A percentile compares a stretch with the other conserved stretches of the same genome.
Conservation (phyloP, 2,113 vertebrate species). For the Pundamilia nyererei region DNA sequence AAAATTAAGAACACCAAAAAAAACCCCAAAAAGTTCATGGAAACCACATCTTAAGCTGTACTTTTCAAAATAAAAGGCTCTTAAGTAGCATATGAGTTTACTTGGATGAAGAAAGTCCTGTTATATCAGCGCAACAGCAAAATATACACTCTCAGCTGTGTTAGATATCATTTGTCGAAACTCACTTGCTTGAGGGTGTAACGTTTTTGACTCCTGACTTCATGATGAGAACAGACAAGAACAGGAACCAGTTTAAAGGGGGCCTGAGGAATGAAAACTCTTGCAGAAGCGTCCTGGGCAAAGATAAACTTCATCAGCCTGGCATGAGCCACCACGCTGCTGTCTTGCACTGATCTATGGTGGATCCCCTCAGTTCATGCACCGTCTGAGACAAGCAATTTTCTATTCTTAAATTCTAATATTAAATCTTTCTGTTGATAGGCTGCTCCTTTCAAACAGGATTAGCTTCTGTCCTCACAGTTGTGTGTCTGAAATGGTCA, state of each 20-base stretch:
- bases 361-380: not conserved
- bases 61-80: not conserved
- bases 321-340: not conserved
- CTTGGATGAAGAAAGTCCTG: not conserved
- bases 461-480: not conserved
- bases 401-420: not conserved
- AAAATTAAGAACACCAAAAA: not conserved
- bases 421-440: not conserved
- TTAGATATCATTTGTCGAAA: not conserved
- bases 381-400: not conserved
- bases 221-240: accelerated
- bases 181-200: not conserved
- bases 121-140: not conserved
- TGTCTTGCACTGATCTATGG: not conserved
- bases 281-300: not conserved
- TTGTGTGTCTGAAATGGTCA: not conserved
- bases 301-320: not conserved
- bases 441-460: not conserved
- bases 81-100: not conserved
- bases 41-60: not conserved
- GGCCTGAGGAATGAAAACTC: not conserved
- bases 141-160: not conserved
- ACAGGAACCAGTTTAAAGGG: accelerated
- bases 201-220: not conserved
- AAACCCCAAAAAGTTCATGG: accelerated